A percentile compares a stretch with the other conserved stretches of the same genome.
Evolutionary conservation across 2,888 invertebrate species (phyloP).

Genomic region (Phyllotreta striolata): DNA sequence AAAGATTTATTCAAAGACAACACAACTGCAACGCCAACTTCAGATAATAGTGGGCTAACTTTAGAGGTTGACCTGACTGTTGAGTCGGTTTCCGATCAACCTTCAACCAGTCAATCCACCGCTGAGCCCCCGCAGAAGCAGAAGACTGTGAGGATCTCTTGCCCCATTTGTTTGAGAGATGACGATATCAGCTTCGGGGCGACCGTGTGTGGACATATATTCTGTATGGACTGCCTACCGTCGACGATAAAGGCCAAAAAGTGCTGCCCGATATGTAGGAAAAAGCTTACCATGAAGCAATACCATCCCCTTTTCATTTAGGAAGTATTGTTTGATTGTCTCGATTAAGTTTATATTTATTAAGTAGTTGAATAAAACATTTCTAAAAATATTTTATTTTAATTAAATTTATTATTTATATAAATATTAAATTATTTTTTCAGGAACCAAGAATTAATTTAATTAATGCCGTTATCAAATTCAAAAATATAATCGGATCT

Average conservation of each 20-base stretch:
- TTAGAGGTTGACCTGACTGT: neutral
- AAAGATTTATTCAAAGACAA: too few relatives aligned
- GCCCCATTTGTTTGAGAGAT: conserved; percentile 29
- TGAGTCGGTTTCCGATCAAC: too few relatives aligned
- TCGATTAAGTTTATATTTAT: neutral
- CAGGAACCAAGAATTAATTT: conserved; percentile 84
- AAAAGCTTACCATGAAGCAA: conserved; percentile 26
- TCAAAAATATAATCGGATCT: conserved; percentile 95
- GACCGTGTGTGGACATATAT: conserved; percentile 33
- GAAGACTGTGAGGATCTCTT: conserved; percentile 21
- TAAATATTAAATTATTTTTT: conserved; percentile 6
- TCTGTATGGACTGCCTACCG: conserved; percentile 26
- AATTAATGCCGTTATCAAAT: conserved; percentile 84
- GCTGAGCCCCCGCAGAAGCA: conserved; percentile 1
- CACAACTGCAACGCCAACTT: neutral
- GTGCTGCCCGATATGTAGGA: conserved; percentile 32
- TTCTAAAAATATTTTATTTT: neutral
- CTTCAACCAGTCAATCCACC: neutral
- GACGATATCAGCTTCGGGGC: conserved; percentile 22
- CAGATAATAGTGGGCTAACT: neutral
- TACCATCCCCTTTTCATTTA: conserved; percentile 32
- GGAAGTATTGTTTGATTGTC: conserved; percentile 1
- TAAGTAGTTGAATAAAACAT: too few relatives aligned
- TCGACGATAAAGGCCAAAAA: conserved; percentile 22
- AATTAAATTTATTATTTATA: conserved; percentile 2